Percentiles rank a stretch among this genome's conserved stretches.
phyloP scores from a whole-genome alignment of 2,113 vertebrate genomes.

The Colaptes auratus region DNA sequence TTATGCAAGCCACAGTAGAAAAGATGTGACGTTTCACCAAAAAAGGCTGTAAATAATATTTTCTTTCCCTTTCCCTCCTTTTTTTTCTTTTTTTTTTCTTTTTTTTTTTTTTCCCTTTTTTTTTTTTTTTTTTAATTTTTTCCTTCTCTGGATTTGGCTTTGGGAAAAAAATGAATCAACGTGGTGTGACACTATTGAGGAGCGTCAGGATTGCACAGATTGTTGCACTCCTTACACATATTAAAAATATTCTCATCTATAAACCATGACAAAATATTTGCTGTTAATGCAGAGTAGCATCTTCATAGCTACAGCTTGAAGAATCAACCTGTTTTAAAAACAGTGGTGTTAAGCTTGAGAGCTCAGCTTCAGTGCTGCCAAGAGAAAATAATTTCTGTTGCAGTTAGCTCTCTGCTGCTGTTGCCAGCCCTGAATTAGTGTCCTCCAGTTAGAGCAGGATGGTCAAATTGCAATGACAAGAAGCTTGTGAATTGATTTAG shows the following conservation, averaged over 20 bases:
- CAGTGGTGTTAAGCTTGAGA: neutral
- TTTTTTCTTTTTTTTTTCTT: no score
- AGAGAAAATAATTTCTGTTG: neutral
- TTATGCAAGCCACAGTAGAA: neutral
- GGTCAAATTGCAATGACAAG: slow-evolving; percentile 8
- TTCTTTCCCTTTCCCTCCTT: neutral
- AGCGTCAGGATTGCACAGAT: neutral
- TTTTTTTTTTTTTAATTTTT: neutral
- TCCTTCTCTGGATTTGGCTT: neutral
- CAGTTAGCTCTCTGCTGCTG: neutral
- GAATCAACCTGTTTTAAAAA: neutral
- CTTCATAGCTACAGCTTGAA: neutral
- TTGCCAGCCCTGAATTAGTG: neutral
- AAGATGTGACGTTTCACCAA: neutral
- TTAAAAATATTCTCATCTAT: neutral
- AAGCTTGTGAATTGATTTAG: slow-evolving; percentile 31
- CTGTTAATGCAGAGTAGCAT: neutral
- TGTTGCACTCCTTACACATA: neutral
- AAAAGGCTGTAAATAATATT: neutral
- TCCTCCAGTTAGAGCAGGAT: neutral
- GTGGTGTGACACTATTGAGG: neutral
- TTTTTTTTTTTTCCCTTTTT: neutral
- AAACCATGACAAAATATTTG: neutral
- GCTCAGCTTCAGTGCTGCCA: neutral
- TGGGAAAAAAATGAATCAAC: neutral